Evolutionary conservation across 2,113 vertebrate genomes (phyloP), one percentile per base, ranked within the genome.

Genomic region (Lamprologus speciosus): DNA sequence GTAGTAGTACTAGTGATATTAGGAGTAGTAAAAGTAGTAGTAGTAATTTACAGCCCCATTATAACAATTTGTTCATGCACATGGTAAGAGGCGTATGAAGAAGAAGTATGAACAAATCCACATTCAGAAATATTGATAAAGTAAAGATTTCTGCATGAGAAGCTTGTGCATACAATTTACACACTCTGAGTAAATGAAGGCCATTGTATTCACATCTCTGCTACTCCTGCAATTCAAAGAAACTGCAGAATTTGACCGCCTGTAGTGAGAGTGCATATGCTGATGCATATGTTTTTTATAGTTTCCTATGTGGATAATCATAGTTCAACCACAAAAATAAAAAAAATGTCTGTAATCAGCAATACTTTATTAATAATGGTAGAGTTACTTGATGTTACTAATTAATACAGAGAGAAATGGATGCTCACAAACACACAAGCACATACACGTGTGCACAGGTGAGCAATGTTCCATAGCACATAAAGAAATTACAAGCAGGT

Each of bases 401-500:
- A 50, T 28, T 50, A 47, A 73, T 28, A 73, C 14, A 13, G 35
- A 45, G 40, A 45, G 21, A 23, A 73, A 73, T 26, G 8, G 68
- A 73, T 45, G 63, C 63, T 68, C 63, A 9, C 65, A 83, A 63
- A 65, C 51, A 82, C 80, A 81, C 63, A 81, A 40, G 40, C 21
- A 82, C 51, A 85, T 37, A 35, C 54, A 79, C 51, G 8, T 65
- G 83, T 21, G 31, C 26, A 40, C 51, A 73, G 35, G n/a, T 88
- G 78, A 82, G 55, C 10, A 7, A 53, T 26, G 11, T 55, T 75
- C 13, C 35, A 68, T 63, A 57, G 86, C 80, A 28, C 63, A 83
- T 87, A 90, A 87, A 88, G 81, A 89, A 85, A 83, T 80, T 80
- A 85, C 47, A 87, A 57, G 53, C 14, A 85, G 58, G 33, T 87